Evolutionary conservation across 2,113 vertebrate genomes (phyloP).

Genomic region (human (Homo sapiens)): DNA sequence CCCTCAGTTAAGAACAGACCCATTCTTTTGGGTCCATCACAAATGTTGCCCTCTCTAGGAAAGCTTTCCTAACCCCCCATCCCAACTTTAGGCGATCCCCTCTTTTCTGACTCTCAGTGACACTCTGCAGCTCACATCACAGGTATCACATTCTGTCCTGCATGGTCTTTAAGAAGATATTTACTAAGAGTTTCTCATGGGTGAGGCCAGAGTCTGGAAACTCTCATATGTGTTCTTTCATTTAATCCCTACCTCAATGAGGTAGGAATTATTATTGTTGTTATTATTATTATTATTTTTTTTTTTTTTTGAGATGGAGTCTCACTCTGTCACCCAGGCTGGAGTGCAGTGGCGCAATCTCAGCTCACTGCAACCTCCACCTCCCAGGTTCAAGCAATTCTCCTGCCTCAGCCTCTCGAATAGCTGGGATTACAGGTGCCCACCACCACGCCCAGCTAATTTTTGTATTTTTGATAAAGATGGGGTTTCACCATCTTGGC

Average conservation of each 20-base stretch:
- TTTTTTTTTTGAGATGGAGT: too few relatives aligned
- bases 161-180: neutral
- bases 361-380: too few relatives aligned
- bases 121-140: neutral
- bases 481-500: too few relatives aligned
- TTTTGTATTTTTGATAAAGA: too few relatives aligned
- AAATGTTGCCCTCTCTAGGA: neutral
- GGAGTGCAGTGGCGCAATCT: too few relatives aligned
- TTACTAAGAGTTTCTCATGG: neutral
- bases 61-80: neutral
- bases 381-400: too few relatives aligned
- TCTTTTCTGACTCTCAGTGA: neutral
- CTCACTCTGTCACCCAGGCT: too few relatives aligned
- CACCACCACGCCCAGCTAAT: too few relatives aligned
- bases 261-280: neutral
- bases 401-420: too few relatives aligned
- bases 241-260: neutral
- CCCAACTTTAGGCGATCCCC: neutral
- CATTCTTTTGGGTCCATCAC: neutral
- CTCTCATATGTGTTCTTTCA: rapidly evolving
- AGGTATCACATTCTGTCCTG: too few relatives aligned
- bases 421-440: too few relatives aligned
- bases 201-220: neutral
- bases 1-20: neutral
- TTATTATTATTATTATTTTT: too few relatives aligned